These are phyloP conservation scores for Xestobium rufovillosum DNA, from an alignment of 2,888 invertebrate species.

Conservation along the genomic window DNA sequence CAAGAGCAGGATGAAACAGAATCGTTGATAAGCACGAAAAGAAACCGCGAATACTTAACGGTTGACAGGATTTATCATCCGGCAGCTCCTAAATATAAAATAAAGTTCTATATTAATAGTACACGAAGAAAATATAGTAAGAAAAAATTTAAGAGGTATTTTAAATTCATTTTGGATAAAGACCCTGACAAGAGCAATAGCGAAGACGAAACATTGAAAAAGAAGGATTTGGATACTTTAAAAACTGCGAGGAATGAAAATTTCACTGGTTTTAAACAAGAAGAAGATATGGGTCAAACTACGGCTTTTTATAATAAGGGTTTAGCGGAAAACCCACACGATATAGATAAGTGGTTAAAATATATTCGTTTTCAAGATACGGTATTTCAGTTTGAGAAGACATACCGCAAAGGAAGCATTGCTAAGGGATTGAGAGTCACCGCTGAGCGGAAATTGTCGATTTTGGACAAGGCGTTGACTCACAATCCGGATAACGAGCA, in stretches of 20 bases:
- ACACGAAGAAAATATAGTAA: constrained; percentile 26
- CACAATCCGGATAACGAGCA: constrained; percentile 48
- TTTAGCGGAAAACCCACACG: constrained; percentile 45
- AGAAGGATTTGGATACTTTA: constrained; percentile 22
- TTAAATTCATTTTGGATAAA: constrained; percentile 26
- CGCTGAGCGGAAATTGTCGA: constrained; percentile 53
- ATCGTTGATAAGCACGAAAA: constrained; percentile 16
- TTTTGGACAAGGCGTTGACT: constrained; percentile 53
- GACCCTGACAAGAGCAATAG: constrained; percentile 24
- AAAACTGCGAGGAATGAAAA: constrained; percentile 24
- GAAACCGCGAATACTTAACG: constrained; percentile 46
- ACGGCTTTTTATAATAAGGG: constrained; percentile 50
- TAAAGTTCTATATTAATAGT: constrained; percentile 28
- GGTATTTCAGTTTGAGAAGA: constrained; percentile 43
- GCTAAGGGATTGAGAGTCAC: constrained; percentile 41
- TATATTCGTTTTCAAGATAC: constrained; percentile 52
- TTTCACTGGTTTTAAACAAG: constrained; percentile 37
- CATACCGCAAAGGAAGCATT: constrained; percentile 40
- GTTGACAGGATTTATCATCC: constrained; percentile 58
- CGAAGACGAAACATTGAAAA: constrained; percentile 27
- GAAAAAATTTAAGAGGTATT: constrained; percentile 35
- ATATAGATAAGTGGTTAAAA: constrained; percentile 53
- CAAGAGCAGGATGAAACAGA: constrained; percentile 25
- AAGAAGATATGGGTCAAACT: constrained; percentile 45
- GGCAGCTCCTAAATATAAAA: constrained; percentile 51